Evolutionary conservation across 2,113 vertebrate species (phyloP), one percentile per base, ranked within the genome.

Genomic region (Falcunculus frontatus): DNA sequence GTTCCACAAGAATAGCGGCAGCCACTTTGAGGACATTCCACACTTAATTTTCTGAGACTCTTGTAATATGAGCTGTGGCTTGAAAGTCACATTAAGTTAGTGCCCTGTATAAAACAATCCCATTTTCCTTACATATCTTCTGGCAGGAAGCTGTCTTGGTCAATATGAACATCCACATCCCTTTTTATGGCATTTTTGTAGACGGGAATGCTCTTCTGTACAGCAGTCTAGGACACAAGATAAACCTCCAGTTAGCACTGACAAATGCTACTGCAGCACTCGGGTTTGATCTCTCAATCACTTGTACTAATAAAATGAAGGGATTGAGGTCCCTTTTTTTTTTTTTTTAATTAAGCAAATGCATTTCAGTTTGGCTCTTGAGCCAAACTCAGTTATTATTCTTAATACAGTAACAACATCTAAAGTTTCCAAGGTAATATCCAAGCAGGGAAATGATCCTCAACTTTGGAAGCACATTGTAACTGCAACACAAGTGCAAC

Each of bases 151-250:
- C 97, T 98, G 80, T 99, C 98, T 97, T 99, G 98, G 94, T 99
- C 99, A 67, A 99, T 98, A 29, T 98, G 98, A 89, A 99, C 98
- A 90, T 99, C 99, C 74, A 99, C 95, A 55, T 98, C 99, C 74
- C 93, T 98, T 97, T 99, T 99, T 53, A 98, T 99, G 33, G 98
- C 96, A 17, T 98, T 98, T 98, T 99, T 99, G 96, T 99, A 99
- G 72, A 98, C 75, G 15, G 98, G 98, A 77, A 99, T 98, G 42
- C 98, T 99, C 96, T 98, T 99, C 94, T 99, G 99, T 59, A 99
- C 98, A 57, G 99, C 98, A 37, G 97, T 81, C 99, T 99, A 93
- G 65, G 87, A 82, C 37, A 93, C 17, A 96, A 91, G 52, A 96
- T 25, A 87, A 56, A 88, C 8, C 29, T 67, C 29, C 23, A 55